Percentiles rank a stretch among this genome's conserved stretches.
phyloP scores from a whole-genome alignment of 2,113 vertebrate species.

The Struthio camelus region DNA sequence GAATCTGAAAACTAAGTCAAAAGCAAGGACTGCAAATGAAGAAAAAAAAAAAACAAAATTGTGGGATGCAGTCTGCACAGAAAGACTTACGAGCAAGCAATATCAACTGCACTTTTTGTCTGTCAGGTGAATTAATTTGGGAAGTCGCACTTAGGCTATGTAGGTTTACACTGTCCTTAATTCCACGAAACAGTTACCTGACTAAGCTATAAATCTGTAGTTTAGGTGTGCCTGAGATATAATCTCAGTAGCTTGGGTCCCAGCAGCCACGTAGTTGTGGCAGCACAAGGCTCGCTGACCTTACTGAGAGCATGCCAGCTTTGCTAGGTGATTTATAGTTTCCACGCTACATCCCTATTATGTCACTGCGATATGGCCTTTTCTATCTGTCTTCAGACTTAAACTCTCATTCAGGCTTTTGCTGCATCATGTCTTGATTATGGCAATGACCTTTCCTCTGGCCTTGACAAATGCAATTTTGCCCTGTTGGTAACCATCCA shows the following conservation, averaged over 20 bases:
- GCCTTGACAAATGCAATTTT: conserved; percentile 43
- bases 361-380: neutral
- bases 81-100: neutral
- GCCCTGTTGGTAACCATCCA: conserved; percentile 23
- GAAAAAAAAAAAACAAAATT: neutral
- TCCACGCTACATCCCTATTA: neutral
- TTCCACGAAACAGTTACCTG: neutral
- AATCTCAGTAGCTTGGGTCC: neutral
- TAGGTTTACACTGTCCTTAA: conserved; percentile 36
- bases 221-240: conserved; percentile 25
- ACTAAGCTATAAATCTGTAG: conserved; percentile 46
- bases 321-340: conserved; percentile 28
- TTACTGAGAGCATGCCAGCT: conserved; percentile 1
- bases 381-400: conserved; percentile 31
- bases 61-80: neutral
- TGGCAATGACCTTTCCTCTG: conserved; percentile 19
- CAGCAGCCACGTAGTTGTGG: neutral
- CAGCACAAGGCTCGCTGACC: neutral
- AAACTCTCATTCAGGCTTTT: conserved; percentile 1
- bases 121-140: conserved; percentile 55
- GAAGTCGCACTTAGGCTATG: conserved; percentile 45
- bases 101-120: conserved; percentile 22
- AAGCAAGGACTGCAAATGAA: neutral
- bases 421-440: neutral
- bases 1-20: neutral